A percentile compares a stretch with the other conserved stretches of the same genome.
Conservation (phyloP, 2,797 vertebrate genomes). For the Sebastes iracundus region DNA sequence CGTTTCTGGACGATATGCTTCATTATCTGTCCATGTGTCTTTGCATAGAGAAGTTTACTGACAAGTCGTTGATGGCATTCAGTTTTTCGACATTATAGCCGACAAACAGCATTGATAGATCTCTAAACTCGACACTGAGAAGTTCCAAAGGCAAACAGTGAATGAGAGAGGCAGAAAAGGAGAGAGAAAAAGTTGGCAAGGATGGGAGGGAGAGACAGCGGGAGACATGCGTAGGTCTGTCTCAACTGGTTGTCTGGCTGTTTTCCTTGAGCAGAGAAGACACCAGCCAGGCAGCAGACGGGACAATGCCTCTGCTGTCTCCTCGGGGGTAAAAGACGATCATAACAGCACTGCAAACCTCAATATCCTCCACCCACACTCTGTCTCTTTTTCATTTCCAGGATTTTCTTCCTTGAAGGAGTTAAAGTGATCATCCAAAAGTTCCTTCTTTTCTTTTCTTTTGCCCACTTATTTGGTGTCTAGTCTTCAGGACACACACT, state of each 20-base stretch:
- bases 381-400: not conserved
- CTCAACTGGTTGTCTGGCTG: conserved; percentile 11
- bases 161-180: not conserved
- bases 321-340: not conserved
- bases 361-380: not conserved
- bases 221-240: not conserved
- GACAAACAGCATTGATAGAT: not conserved
- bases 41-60: not conserved
- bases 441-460: not conserved
- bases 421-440: not conserved
- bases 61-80: not conserved
- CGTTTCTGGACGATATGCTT: not conserved
- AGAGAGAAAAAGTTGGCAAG: not conserved
- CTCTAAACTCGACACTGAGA: not conserved
- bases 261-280: not conserved
- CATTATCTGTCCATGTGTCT: not conserved
- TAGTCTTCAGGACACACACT: not conserved
- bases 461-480: not conserved
- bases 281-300: not conserved
- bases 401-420: not conserved
- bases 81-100: not conserved
- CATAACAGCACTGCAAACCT: not conserved
- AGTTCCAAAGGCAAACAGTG: not conserved
- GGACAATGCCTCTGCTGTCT: conserved; percentile 3
- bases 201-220: not conserved